Percentiles rank a stretch among this genome's conserved stretches.
These are phyloP conservation scores for Harpagus bidentatus DNA, from an alignment of 2,113 vertebrate genomes.

Conservation along the genomic window DNA sequence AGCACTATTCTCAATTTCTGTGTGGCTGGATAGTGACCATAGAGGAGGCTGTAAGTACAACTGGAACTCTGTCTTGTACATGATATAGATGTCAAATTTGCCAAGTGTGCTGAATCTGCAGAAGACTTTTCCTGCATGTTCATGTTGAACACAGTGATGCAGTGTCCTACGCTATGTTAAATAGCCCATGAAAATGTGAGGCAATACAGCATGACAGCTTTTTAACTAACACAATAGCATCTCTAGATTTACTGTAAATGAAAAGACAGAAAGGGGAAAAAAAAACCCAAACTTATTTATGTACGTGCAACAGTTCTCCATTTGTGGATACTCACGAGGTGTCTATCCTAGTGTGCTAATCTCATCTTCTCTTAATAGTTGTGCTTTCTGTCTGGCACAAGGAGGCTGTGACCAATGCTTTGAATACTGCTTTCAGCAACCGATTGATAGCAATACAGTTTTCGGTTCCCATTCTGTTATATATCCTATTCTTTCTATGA, in stretches of 20 bases:
- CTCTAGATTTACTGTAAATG: not conserved
- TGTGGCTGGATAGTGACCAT: not conserved
- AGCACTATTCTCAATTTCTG: not conserved
- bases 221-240: not conserved
- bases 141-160: not conserved
- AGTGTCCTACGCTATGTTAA: not conserved
- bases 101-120: not conserved
- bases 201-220: not conserved
- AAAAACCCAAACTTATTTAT: not conserved
- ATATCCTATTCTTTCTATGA: not conserved
- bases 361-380: not conserved
- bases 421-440: not conserved
- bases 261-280: not conserved
- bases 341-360: not conserved
- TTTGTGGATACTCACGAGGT: not conserved
- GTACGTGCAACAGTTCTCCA: not conserved
- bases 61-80: not conserved
- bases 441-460: not conserved
- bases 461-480: not conserved
- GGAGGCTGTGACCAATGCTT: not conserved
- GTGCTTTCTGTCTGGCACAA: not conserved
- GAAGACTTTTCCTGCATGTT: not conserved
- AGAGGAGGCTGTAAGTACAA: not conserved
- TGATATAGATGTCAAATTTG: not conserved
- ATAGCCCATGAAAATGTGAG: not conserved